Conservation (phyloP, 2,113 vertebrate species). For the Ceyx margarethae region DNA sequence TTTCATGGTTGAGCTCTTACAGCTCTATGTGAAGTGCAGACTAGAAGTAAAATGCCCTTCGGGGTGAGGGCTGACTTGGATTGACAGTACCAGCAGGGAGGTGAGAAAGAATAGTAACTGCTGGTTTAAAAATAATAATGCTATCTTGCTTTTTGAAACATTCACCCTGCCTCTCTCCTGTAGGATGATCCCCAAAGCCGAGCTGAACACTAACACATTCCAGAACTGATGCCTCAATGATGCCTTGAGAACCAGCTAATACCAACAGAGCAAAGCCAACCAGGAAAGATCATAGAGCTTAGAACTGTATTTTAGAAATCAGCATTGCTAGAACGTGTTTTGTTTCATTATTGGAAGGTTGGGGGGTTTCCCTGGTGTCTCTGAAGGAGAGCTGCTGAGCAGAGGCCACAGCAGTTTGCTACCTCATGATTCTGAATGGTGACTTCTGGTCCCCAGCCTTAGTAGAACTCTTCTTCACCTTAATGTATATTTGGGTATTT, state of each 20-base stretch:
- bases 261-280: neutral
- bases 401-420: no score
- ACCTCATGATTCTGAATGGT: no score
- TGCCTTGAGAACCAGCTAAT: constrained; percentile 14
- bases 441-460: neutral
- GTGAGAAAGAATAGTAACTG: neutral
- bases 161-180: constrained; percentile 18
- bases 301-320: no score
- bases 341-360: no score
- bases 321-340: no score
- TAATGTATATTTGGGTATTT: neutral
- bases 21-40: neutral
- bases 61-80: neutral
- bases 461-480: no score
- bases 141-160: neutral
- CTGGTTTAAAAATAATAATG: constrained; percentile 19
- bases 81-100: neutral
- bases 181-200: neutral
- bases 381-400: no score
- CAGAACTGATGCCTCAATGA: constrained; percentile 4
- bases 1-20: constrained; percentile 29
- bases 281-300: no score
- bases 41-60: constrained; percentile 6
- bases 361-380: no score
- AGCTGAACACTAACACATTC: neutral